Evolutionary conservation across 2,113 vertebrate species (phyloP), one percentile per base, ranked within the genome.

Genomic region (Natator depressus): DNA sequence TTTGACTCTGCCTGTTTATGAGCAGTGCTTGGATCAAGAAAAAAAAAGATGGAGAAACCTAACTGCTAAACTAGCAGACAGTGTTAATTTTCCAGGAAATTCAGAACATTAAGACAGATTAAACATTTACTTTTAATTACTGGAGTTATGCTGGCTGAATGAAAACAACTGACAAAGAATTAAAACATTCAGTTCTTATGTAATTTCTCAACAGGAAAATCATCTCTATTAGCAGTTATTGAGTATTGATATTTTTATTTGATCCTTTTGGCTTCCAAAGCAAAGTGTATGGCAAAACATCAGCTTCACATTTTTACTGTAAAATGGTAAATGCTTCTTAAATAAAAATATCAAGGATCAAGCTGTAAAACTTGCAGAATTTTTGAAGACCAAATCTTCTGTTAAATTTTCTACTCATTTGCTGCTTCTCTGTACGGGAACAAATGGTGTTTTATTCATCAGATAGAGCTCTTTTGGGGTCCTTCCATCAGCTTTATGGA

Each of bases 81-180:
- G 35, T 90, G 65, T 50, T 97, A 92, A 29, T 49, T 96, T 93
- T 85, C 93, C 81, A 85, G 93, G 83, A 94, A 88, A 59, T 90
- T 24, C 4, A 0, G 49, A 97, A 47, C 35, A 65, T 94, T 84
- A 80, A 69, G 88, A 69, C 92, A 93, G 53, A 86, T 95, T 62
- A 96, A 96, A 97, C 94, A 94, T 97, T 96, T 94, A 91, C 46
- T 82, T 96, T 96, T 87, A 90, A 31, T 82, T 97, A 86, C 86
- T 95, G 59, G 46, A 80, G 47, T 91, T 91, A 72, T 91, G 59
- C 57, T 96, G 81, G 84, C 90, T 84, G 82, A 51, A 82, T 85
- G 57, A 87, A 94, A 95, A 65, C 13, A 50, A 75, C 38, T 31
- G 0, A 59, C 14, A 87, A 93, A 76, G 69, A 87, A 93, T 82